Conservation (phyloP, 2,797 vertebrate genomes). For the Peromyscus melanophrys region DNA sequence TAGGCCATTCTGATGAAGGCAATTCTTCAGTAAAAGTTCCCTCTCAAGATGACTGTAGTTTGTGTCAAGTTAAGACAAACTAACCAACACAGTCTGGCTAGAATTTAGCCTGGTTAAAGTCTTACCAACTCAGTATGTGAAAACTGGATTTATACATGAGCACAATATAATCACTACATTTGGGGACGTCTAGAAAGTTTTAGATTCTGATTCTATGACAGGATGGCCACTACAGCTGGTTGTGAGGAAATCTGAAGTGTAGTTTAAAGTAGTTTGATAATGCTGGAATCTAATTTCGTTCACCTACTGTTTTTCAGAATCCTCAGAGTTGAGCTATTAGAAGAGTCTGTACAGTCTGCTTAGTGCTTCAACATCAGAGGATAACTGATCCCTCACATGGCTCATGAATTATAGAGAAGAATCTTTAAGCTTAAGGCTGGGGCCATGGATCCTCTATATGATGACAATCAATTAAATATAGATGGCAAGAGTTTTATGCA, state of each 20-base stretch:
- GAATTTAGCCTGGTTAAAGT: not conserved
- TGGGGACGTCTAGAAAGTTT: not conserved
- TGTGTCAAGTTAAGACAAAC: not conserved
- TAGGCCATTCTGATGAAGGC: not conserved
- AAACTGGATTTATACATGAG: not conserved
- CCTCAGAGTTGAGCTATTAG: not conserved
- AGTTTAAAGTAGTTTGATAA: not conserved
- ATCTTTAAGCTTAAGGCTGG: not conserved
- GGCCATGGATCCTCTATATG: not conserved
- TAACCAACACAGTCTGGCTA: not conserved
- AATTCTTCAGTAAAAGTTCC: not conserved
- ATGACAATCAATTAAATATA: not conserved
- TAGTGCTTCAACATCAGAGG: not conserved
- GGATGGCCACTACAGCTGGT: not conserved
- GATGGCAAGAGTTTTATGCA: not conserved
- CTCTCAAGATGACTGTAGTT: not conserved
- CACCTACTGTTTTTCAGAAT: not conserved
- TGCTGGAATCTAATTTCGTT: not conserved
- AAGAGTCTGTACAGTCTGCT: not conserved
- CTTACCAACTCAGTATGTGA: not conserved
- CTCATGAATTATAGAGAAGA: not conserved
- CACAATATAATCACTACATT: not conserved
- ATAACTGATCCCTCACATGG: not conserved
- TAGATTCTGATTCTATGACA: not conserved
- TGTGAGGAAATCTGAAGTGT: not conserved